Conservation (phyloP, 1,140 invertebrate species). For the Anastatus disparis region DNA sequence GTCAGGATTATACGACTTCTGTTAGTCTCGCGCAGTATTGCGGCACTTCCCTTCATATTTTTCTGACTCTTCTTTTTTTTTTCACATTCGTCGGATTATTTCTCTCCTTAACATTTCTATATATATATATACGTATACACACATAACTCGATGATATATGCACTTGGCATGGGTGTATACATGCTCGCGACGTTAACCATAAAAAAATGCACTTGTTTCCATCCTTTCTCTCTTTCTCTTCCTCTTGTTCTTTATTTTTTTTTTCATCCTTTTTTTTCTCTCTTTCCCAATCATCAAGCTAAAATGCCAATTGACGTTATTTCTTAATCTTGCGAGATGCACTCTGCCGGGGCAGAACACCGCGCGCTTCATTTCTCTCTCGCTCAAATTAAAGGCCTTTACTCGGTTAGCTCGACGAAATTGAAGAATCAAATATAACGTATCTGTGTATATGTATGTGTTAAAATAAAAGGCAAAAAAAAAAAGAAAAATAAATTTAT, state of each 20-base stretch:
- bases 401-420: no score
- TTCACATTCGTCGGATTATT: no score
- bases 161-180: no score
- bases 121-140: not conserved
- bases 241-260: no score
- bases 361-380: no score
- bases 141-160: conserved; percentile 1
- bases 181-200: not conserved
- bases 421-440: conserved; percentile 12
- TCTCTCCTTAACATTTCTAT: no score
- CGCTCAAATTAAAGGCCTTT: conserved; percentile 4
- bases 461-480: no score
- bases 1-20: conserved; percentile 28
- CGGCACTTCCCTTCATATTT: not conserved
- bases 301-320: not conserved
- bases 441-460: no score
- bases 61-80: no score
- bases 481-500: no score
- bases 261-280: no score
- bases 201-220: conserved; percentile 13
- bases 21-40: not conserved
- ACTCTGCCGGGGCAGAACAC: not conserved
- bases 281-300: no score
- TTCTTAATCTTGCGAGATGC: conserved; percentile 14
- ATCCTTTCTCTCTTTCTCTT: not conserved